These are phyloP conservation scores for Megaceryle maxima DNA, from an alignment of 2,113 vertebrate genomes.

Conservation along the genomic window DNA sequence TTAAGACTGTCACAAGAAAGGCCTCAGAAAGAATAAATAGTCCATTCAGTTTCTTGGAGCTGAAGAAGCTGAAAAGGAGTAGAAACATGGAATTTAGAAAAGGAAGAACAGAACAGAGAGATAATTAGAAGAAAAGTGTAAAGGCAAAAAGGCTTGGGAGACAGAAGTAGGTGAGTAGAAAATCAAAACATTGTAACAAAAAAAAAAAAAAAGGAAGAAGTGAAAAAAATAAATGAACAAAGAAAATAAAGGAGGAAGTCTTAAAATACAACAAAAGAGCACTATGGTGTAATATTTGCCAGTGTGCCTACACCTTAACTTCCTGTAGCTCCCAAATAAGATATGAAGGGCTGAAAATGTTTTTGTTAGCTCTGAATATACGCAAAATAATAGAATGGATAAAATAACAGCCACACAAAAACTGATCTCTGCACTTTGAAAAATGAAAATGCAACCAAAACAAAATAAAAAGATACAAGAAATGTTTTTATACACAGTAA, in stretches of 20 bases:
- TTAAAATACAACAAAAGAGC: background rate
- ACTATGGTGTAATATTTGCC: background rate
- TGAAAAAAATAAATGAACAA: background rate
- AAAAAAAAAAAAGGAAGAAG: background rate
- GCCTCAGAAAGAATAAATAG: background rate
- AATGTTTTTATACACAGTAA: background rate
- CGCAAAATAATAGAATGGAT: background rate
- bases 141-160: background rate
- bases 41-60: background rate
- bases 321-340: conserved; percentile 15
- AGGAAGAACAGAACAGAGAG: background rate
- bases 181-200: background rate
- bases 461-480: background rate
- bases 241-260: background rate
- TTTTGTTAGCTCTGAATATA: background rate
- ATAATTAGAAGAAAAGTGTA: background rate
- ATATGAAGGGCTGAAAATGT: background rate
- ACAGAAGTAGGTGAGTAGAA: background rate
- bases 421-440: background rate
- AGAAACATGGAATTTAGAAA: background rate
- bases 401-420: background rate
- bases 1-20: background rate
- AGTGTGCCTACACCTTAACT: background rate
- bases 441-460: background rate
- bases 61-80: background rate